Base-by-base conservation (phyloP, 2,113 vertebrate species). In the Microcebus murinus region DNA sequence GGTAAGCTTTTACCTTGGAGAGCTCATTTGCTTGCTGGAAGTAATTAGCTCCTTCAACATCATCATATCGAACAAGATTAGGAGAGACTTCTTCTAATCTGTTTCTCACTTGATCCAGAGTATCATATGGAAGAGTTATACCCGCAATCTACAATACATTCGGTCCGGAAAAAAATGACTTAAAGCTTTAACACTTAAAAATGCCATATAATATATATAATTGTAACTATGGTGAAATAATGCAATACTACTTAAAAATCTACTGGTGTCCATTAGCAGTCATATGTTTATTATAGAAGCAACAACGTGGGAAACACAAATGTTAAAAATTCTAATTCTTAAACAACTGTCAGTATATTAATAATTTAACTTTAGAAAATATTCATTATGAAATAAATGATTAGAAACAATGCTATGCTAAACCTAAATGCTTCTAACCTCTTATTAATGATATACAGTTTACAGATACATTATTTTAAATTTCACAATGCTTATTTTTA, bases 31-130 rank as follows among this genome's bases (percentile, higher is more conserved):
- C 99, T 98, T 99, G 99, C 92, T 96, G 99, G 98, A 99, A 99
- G 98, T 99, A 99, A 98, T 99, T 99, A 0, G 99, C 99, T 97
- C 99, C 99, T 97, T 99, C 99, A 4, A 99, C 98, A 50, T 99
- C 99, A 97, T 99, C 99, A 0, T 99, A 99, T 34, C 99, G 99
- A 70, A 99, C 99, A 97, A 99, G 98, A 95, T 99, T 99, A 87
- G 99, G 99, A 83, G 99, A 99, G 8, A 99, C 99, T 96, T 99
- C 99, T 57, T 99, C 99, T 67, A 99, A 98, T 93, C 99, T 98
- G 67, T 98, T 98, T 88, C 99, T 98, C 55, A 99, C 99, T 98
- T 99, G 97, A 67, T 99, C 99, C 91, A 99, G 95, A 4, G 98
- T 98, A 94, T 99, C 99, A 34, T 99, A 99, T n/a, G 99, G 99